Evolutionary conservation across 2,888 invertebrate genomes (phyloP).

Genomic region (Hypolimnas misippus): DNA sequence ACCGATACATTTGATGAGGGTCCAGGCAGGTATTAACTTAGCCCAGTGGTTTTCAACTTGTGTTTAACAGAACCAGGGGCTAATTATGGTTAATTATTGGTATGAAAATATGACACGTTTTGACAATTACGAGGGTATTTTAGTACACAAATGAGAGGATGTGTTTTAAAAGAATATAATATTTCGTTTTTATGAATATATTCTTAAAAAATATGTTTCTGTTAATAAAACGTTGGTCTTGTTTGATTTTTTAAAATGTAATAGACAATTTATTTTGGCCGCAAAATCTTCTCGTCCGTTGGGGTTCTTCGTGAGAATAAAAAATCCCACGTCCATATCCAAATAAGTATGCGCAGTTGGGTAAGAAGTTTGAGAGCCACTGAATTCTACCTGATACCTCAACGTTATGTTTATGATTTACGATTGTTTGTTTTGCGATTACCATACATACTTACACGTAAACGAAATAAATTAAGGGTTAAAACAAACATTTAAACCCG

Average conservation of each 20-base stretch:
- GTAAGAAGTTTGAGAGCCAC: background rate
- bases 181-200: no score
- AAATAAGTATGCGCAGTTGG: background rate
- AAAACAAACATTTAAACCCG: slow-evolving; percentile 13
- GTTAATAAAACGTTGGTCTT: no score
- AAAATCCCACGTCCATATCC: background rate
- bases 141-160: no score
- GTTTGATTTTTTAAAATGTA: no score
- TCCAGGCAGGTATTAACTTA: background rate
- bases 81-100: background rate
- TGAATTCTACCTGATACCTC: slow-evolving; percentile 8
- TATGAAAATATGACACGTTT: background rate
- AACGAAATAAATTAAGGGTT: slow-evolving; percentile 9
- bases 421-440: slow-evolving; percentile 20
- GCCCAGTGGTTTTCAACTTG: background rate
- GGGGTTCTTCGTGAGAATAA: no score
- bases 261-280: no score
- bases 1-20: slow-evolving; percentile 8
- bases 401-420: slow-evolving; percentile 10
- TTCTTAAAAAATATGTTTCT: no score
- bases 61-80: background rate
- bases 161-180: no score
- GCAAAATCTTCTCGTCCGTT: no score
- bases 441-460: slow-evolving; percentile 17
- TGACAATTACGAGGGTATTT: no score